Evolutionary conservation across 2,797 vertebrate genomes (phyloP).

Genomic region (Falco columbarius): DNA sequence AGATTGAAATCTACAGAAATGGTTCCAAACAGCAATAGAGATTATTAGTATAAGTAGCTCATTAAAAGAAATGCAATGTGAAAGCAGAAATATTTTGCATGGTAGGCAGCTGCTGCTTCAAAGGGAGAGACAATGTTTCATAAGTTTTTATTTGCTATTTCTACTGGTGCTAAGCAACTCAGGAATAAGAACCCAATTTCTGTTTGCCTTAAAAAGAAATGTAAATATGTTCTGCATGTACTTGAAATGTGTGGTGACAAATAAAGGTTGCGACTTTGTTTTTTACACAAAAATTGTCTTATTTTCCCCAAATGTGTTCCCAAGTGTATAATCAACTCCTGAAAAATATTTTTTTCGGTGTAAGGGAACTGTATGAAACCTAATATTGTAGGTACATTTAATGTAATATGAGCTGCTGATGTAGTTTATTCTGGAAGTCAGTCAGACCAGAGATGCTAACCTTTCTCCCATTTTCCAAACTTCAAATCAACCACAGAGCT

Average conservation of each 20-base stretch:
- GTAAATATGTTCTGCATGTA: slow-evolving; percentile 52
- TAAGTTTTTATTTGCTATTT: slow-evolving; percentile 23
- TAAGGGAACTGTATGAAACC: not conserved
- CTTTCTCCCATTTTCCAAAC: not conserved
- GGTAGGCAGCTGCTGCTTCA: not conserved
- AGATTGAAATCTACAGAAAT: not conserved
- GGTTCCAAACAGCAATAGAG: not conserved
- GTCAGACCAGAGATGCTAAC: not conserved
- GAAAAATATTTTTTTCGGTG: not conserved
- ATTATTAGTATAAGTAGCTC: not conserved
- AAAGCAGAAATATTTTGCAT: slow-evolving; percentile 1
- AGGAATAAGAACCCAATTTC: slow-evolving; percentile 49
- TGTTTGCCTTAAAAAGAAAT: slow-evolving; percentile 70
- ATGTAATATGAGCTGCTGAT: not conserved
- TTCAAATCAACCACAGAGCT: not conserved
- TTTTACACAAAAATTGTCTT: slow-evolving; percentile 8
- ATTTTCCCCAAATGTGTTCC: not conserved
- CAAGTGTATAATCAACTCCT: not conserved
- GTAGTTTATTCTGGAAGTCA: not conserved
- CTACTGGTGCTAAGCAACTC: slow-evolving; percentile 59
- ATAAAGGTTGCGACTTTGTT: slow-evolving; percentile 36
- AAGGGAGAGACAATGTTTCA: not conserved
- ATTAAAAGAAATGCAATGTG: not conserved
- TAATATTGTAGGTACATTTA: not conserved
- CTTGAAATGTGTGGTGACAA: slow-evolving; percentile 43